Evolutionary conservation across 2,113 vertebrate genomes (phyloP).

Genomic region (Alosa alosa): DNA sequence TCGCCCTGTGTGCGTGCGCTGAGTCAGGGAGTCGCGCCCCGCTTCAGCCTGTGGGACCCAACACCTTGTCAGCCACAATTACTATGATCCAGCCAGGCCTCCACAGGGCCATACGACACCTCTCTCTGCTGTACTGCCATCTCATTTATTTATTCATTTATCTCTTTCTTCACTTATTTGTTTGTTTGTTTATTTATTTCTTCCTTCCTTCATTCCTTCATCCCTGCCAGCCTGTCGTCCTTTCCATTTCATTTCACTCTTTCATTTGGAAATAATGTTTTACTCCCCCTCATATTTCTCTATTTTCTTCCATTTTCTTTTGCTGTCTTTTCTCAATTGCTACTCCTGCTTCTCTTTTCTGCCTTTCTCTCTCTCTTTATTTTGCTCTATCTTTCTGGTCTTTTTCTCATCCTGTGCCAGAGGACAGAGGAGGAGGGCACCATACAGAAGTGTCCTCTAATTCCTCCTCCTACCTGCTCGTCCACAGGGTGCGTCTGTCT

Average conservation of each 20-base stretch:
- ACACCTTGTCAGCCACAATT: slow-evolving; percentile 39
- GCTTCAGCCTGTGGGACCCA: slow-evolving; percentile 19
- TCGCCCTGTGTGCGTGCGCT: background rate
- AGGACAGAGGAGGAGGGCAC: background rate
- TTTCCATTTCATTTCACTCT: too few species aligned
- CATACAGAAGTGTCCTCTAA: background rate
- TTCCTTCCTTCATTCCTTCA: background rate
- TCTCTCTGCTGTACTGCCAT: background rate
- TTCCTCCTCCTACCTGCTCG: background rate
- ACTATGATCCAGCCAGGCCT: background rate
- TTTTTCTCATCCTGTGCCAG: background rate
- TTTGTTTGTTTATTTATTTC: background rate
- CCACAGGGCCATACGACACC: background rate
- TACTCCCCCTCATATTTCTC: background rate
- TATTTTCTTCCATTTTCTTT: background rate
- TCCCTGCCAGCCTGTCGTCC: too few species aligned
- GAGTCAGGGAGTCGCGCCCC: background rate
- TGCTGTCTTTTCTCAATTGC: background rate
- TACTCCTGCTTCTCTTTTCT: background rate
- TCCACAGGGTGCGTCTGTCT: background rate
- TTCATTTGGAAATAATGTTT: too few species aligned
- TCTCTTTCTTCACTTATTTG: background rate
- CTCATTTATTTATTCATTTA: background rate
- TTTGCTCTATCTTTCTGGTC: too few species aligned
- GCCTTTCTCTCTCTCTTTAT: background rate